A percentile compares a stretch with the other conserved stretches of the same genome.
phyloP scores from a whole-genome alignment of 2,797 vertebrate species.

The Uromys caudimaculatus region DNA sequence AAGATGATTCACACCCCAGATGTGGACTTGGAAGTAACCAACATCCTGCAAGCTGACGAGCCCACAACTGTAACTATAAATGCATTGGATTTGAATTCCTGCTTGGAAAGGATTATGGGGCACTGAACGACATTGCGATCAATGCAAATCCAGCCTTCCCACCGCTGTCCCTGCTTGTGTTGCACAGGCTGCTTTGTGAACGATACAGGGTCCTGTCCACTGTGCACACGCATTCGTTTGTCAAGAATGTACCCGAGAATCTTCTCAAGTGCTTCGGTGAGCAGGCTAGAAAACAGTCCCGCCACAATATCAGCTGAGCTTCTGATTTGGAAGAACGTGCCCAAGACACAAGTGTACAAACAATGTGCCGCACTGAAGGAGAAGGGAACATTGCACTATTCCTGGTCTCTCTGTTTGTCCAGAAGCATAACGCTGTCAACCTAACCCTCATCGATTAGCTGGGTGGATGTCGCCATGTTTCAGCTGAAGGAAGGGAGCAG shows the following conservation, averaged over 20 bases:
- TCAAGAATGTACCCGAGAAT: constrained; percentile 89
- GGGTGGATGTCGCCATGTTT: no score
- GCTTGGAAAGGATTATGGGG: constrained; percentile 95
- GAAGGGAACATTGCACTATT: no score
- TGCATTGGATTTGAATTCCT: constrained; percentile 91
- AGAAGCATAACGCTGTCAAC: no score
- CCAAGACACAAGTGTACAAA: no score
- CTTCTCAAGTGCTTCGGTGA: constrained; percentile 95
- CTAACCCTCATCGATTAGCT: no score
- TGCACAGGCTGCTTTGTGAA: constrained; percentile 94
- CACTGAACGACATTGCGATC: constrained; percentile 96
- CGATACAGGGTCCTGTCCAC: constrained; percentile 93
- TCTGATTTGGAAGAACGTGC: constrained; percentile 99
- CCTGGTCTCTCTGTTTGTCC: no score
- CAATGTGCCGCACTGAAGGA: no score
- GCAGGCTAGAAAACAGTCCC: constrained; percentile 89
- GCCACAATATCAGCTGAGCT: constrained; percentile 95
- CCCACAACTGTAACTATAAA: constrained; percentile 80
- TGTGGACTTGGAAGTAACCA: constrained; percentile 94
- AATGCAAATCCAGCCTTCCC: constrained; percentile 94
- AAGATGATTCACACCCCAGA: constrained; percentile 97
- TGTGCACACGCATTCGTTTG: constrained; percentile 95
- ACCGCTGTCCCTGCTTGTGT: constrained; percentile 93
- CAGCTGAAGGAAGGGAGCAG: no score
- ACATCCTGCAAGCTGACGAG: constrained; percentile 88